A percentile compares a stretch with the other conserved stretches of the same genome.
Conservation (phyloP, 2,888 invertebrate genomes). For the Watsonalla binaria region DNA sequence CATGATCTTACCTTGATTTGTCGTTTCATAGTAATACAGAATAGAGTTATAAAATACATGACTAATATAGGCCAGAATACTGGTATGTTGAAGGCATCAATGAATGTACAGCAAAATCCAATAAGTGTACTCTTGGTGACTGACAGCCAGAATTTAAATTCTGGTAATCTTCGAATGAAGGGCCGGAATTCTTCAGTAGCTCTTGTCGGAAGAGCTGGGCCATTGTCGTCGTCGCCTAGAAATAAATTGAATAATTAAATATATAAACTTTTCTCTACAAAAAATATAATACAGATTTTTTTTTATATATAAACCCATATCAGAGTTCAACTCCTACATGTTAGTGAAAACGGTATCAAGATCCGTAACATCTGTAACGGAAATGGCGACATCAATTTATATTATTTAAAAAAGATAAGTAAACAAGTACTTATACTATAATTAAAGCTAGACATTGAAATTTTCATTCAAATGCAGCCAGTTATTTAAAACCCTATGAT, state of each 20-base stretch:
- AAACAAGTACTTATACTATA: no score
- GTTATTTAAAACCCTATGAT: no score
- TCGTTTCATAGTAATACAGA: slow-evolving; percentile 99
- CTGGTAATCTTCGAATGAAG: slow-evolving; percentile 96
- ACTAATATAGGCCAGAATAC: slow-evolving; percentile 99
- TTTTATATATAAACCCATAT: no score
- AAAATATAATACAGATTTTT: no score
- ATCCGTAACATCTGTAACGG: no score
- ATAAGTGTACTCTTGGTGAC: slow-evolving; percentile 95
- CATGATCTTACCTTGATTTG: slow-evolving; percentile 93
- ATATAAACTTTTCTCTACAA: background rate
- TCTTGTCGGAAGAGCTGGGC: slow-evolving; percentile 96
- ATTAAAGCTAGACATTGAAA: background rate
- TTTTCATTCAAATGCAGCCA: slow-evolving; percentile 25
- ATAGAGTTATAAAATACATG: slow-evolving; percentile 99
- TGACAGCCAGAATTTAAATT: slow-evolving; percentile 99
- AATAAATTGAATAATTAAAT: slow-evolving; percentile 13
- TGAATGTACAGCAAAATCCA: slow-evolving; percentile 95
- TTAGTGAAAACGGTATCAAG: no score
- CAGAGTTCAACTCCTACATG: no score
- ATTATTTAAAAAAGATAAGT: no score
- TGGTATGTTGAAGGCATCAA: slow-evolving; percentile 98
- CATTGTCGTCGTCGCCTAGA: slow-evolving; percentile 83
- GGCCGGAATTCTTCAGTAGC: slow-evolving; percentile 99
- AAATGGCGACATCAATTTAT: no score